Evolutionary conservation across 2,797 vertebrate genomes (phyloP), one percentile per base, ranked within the genome.

Genomic region (Melanotaenia parkinsoni): DNA sequence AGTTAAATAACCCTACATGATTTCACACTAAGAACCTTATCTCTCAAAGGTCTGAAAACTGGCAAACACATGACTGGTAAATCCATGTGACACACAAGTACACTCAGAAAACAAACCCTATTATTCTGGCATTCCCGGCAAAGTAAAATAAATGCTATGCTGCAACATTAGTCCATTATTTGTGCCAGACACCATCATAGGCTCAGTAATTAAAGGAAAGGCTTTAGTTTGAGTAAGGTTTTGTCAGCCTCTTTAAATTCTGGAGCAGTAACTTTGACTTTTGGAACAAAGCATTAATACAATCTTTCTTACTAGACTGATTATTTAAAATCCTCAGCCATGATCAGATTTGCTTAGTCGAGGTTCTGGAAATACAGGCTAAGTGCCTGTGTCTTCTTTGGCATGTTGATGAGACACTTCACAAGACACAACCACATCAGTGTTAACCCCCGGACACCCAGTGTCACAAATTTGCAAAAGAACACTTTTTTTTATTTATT

Each of bases 1-100:
- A 69, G 32, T 13, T 37, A 58, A 65, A 70, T 58, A 9, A 53
- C 61, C 63, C 63, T 30, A 12, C n/a, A 40, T 60, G 30, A 67
- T 37, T 51, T 69, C n/a, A n/a, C 24, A 66, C 18, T 22, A 51
- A 72, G 38, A 13, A 28, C 43, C 30, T 28, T 2, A 26, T 32
- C 51, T 32, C 40, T 54, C n/a, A 22, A 14, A 10, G 63, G 47
- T 28, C 30, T 12, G 9, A 67, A 67, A 45, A 65, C 64, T 38
- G 63, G 70, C 61, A 57, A 61, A 60, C 43, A 38, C 50, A n/a
- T 1, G 33, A 58, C 37, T 26, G 50, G 30, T 66, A 24, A 45
- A 54, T 59, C 13, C 47, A 54, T 20, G 12, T 26, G 13, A 53
- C 24, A 35, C 28, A 11, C 30, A 47, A 18, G 14, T 43, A 30